Base-by-base conservation (phyloP, 2,797 vertebrate species). In the Micromesistius poutassou region DNA sequence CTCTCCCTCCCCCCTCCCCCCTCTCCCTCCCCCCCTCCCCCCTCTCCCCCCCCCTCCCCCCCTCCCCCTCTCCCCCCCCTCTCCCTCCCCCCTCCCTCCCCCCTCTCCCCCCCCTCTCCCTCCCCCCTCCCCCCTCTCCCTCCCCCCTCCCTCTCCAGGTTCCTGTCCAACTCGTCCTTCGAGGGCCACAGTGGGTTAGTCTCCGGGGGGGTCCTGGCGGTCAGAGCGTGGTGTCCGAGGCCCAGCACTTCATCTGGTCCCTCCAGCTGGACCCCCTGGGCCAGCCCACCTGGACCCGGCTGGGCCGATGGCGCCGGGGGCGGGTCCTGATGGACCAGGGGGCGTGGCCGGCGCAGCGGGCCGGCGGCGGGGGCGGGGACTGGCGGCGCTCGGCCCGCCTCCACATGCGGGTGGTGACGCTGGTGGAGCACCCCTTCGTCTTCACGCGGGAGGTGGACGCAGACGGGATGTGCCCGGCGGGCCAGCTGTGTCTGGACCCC, bases 241-340 rank as follows among this genome's bases (percentile, higher is more conserved):
- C 96, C 80, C 97, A 97, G 85, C 96, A 98, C 90, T 98, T 97
- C 93, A 97, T 99, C 91, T 99, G 97, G 97, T 98, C 96, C 85
- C 95, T 99, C 79, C 98, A 99, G 89, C 96, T 97, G 0, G 97
- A 99, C 86, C 97, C 97, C 38, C 82, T 99, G 0, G 98, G 96
- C 72, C 97, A 97, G 83, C 97, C 95, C 2, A 97, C 97, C 93
- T 99, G 98, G 98, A 98, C 97, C 0, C 95, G 97, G 46, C 89
- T 98, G 71, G 98, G 97, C 71, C 97, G 95, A 83, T 99, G 98
- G 98, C 95, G 96, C 80, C 91, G 93, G 30, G 96, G 96, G 1
- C 95, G 87, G 81, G 93, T 99, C 78, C 82, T 96, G 76, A 96
- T 97, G 95, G 97, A 99, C 90, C 96, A 96, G 71, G 95, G 96